Evolutionary conservation across 1,140 invertebrate genomes (phyloP).

Genomic region (Heterodera schachtii): DNA sequence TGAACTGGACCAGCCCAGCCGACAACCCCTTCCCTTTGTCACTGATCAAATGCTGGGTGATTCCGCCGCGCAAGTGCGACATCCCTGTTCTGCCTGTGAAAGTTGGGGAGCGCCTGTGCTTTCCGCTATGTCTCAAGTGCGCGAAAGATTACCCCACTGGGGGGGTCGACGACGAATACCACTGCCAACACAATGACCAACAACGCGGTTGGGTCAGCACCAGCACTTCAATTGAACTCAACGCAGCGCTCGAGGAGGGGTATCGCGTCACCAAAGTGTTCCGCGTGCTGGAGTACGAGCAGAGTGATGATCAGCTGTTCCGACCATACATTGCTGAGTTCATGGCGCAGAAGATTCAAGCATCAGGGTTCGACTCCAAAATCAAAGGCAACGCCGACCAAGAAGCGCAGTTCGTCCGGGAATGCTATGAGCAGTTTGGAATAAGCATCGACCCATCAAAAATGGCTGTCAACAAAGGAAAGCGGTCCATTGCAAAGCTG

Average conservation of each 20-base stretch:
- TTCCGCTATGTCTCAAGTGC: too few species aligned
- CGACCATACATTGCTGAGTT: conserved; percentile 15
- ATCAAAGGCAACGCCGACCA: conserved; percentile 10
- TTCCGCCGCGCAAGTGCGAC: not conserved
- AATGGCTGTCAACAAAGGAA: conserved; percentile 14
- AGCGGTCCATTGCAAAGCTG: conserved; percentile 8
- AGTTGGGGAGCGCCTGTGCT: not conserved
- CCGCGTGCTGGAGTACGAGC: not conserved
- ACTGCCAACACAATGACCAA: too few species aligned
- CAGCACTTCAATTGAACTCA: too few species aligned
- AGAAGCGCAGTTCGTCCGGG: conserved; percentile 4
- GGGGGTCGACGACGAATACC: too few species aligned
- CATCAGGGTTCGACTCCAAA: conserved; percentile 4
- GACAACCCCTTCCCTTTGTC: too few species aligned
- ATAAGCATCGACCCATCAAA: not conserved
- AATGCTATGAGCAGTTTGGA: conserved; percentile 3
- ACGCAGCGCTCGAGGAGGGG: too few species aligned
- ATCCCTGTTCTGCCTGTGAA: not conserved
- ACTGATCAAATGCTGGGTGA: too few species aligned
- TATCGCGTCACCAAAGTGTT: not conserved
- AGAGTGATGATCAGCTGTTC: conserved; percentile 2
- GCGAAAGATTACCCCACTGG: too few species aligned
- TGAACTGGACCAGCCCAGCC: too few species aligned
- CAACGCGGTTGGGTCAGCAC: too few species aligned
- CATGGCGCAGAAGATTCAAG: conserved; percentile 11